Evolutionary conservation across 2,113 vertebrate species (phyloP), one percentile per base, ranked within the genome.

Genomic region (Podarcis cretensis): DNA sequence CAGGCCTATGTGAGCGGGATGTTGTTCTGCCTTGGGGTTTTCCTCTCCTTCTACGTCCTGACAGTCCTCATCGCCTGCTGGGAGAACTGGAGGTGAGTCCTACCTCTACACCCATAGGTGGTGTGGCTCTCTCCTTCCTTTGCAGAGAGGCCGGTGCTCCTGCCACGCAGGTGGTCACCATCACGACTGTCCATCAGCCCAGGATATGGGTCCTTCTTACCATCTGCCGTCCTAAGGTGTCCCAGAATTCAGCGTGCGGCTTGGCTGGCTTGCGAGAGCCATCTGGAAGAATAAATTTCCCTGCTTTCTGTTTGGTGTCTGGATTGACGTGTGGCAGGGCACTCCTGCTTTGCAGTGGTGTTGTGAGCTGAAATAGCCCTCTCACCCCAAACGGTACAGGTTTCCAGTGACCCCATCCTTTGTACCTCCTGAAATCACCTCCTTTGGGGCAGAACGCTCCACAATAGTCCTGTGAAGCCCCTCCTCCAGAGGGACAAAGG

Each of bases 1-100:
- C 97, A 98, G 78, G 98, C 97, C 84, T 99, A 99, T 0, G 97
- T 99, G 54, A 96, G 97, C 32, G 98, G 98, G 1, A 97, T 99
- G 95, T 96, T 99, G 77, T 98, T 99, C 95, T 98, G 98, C 92
- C 95, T 99, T 88, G 98, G 98, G 1, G 98, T 99, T 95, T 99
- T 99, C 96, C 96, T 99, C 65, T 98, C 98, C 87, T 98, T 99
- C 96, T 99, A 99, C 75, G 74, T 98, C 80, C 94, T 99, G 87
- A 98, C 98, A 0, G 89, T 99, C 92, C 91, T 99, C 80, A 95
- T 98, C 68, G 97, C 98, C 93, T 99, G 98, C 87, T 93, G 98
- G 96, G 97, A 99, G 95, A 98, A 96, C 94, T 98, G 97, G 95
- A 96, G 98, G 99, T 99, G 95, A 95, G 95, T n/a, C 0, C 73